Base-by-base conservation (phyloP, 2,888 invertebrate species). In the Troides aeacus region DNA sequence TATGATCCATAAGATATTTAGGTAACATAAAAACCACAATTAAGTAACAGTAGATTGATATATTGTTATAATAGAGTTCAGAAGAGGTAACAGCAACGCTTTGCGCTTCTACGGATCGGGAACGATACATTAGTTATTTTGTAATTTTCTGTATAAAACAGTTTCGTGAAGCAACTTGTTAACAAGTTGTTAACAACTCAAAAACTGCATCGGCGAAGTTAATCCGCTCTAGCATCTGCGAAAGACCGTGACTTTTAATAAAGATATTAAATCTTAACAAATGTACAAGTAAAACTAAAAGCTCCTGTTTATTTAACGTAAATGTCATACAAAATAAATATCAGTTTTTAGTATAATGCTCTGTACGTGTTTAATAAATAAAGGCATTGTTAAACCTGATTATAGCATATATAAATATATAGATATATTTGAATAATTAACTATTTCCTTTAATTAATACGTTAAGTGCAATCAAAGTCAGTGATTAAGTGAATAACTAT, bases 161-260 rank as follows among this genome's bases (percentile, higher is more conserved):
- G 46, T 46, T 36, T 46, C 46, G 10, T 46, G 10, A 46, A 46
- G 46, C 46, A 46, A 46, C 15, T 46, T 10, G 46, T 39, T 39
- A 39, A 61, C 17, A 17, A 50, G 17, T 50, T 15, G 50, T 39
- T 42, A 42, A 61, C 17, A 36, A 17, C 21, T 30, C 21, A n/a
- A 17, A 7, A 17, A 24, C 68, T 64, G 63, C 59, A 53, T 68
- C 68, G 53, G 68, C 68, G 68, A 68, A 59, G 42, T 21, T 68
- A 18, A 50, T 58, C 50, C 58, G 36, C 50, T 68, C 15, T 15
- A 36, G 58, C 62, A 42, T 50, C 62, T 58, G 68, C 68, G 68
- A 68, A 50, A 57, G 63, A 59, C 63, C 63, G 21, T 62, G 46
- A 63, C 62, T 42, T 68, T 68, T 62, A 30, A 17, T 58, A 17